These are phyloP conservation scores for Trichacis sp. DNA, from an alignment of 2,888 invertebrate species.

Conservation along the genomic window DNA sequence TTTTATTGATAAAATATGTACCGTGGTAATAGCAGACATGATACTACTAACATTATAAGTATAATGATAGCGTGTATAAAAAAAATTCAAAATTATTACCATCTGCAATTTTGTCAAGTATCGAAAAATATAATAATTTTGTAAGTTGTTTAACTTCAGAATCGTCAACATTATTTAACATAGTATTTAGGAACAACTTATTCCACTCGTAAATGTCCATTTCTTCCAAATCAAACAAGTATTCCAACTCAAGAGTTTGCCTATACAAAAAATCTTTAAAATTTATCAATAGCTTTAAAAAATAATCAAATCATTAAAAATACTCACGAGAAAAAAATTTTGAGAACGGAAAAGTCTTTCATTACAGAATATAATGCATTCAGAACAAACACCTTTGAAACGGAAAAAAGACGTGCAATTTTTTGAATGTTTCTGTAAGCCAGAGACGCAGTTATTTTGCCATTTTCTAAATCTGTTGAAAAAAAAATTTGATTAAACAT, in stretches of 20 bases:
- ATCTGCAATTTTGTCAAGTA: conserved; percentile 32
- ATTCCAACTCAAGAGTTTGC: conserved; percentile 9
- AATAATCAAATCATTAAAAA: no score
- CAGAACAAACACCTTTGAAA: conserved; percentile 45
- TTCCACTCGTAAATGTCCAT: conserved; percentile 11
- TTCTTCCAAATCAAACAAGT: conserved; percentile 4
- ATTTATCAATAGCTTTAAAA: no score
- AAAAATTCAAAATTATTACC: conserved; percentile 37
- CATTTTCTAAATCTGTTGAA: conserved; percentile 20
- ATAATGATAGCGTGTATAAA: no score
- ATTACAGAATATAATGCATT: conserved; percentile 44
- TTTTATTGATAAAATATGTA: no score
- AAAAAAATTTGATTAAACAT: neutral
- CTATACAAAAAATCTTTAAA: conserved; percentile 5
- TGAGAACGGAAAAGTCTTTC: conserved; percentile 41
- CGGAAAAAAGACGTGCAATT: conserved; percentile 46
- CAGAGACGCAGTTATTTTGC: conserved; percentile 4
- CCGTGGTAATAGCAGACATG: no score
- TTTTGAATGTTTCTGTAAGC: conserved; percentile 44
- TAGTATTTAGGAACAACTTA: conserved; percentile 15
- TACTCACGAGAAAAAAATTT: conserved; percentile 46
- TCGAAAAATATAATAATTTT: conserved; percentile 1
- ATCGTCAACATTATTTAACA: conserved; percentile 5
- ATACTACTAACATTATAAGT: no score
- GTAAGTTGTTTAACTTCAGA: neutral